Evolutionary conservation across 2,888 invertebrate genomes (phyloP), one percentile per base, ranked within the genome.

Genomic region (Coleophora flavipennella): DNA sequence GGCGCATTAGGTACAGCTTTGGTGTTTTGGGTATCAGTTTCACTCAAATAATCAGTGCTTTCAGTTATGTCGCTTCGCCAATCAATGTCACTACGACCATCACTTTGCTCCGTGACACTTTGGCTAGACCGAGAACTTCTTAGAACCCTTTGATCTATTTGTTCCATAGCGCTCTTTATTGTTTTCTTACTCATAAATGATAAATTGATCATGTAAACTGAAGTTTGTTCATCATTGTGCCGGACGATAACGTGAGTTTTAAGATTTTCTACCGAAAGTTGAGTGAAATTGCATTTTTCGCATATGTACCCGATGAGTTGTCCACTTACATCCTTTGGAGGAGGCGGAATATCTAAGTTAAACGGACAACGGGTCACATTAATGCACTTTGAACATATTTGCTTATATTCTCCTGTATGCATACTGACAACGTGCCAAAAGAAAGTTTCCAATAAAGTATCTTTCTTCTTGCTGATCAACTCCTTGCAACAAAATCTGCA

Each of bases 351-450:
- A 45, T 80, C 75, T 33, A 79, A 56, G 46, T 63, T 62, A 38
- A 69, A 71, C 1, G 71, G 54, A 58, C 80, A 62, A 50, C 57
- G 52, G 48, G 67, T 59, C 44, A 67, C 54, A 39, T 67, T 62
- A 2, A 67, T 51, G 50, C 94, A 94, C 35, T 76, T 70, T 1
- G 85, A 85, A 63, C 94, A 94, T 13, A 77, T 65, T 44, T 88
- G 89, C 39, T 90, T 84, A 51, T 89, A 92, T 69, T 95, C 94
- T 0, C 94, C 94, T 0, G 94, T 94, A 44, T 95, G 95, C 35
- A 75, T 85, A 13, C 89, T 79, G 1, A 81, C 88, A 31, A 92
- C 81, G 57, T 95, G 94, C 61, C 92, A 91, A 56, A 90, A 91
- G 59, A 92, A 91, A 4, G 66, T 60, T 56, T 83, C 79, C 33